Percentiles rank a stretch among this genome's conserved stretches.
phyloP scores from a whole-genome alignment of 2,113 vertebrate species.

The Pollachius pollachius region DNA sequence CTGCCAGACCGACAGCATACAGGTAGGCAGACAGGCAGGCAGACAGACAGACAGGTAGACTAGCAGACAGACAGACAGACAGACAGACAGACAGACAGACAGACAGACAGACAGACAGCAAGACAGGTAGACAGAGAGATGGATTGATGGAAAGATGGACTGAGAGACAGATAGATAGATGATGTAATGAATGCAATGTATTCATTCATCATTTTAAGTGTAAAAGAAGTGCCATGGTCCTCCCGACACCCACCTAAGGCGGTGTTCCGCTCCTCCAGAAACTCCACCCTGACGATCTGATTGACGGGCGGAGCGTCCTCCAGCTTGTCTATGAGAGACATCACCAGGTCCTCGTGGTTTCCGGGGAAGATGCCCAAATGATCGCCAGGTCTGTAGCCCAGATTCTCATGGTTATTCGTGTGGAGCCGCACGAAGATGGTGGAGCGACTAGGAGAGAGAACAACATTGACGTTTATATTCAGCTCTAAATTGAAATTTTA shows the following conservation, averaged over 20 bases:
- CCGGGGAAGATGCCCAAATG: constrained; percentile 93
- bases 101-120: no score
- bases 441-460: constrained; percentile 76
- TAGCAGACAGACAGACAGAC: no score
- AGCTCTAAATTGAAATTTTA: not conserved
- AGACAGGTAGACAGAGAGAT: no score
- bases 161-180: no score
- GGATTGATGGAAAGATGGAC: no score
- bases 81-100: no score
- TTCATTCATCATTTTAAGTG: no score
- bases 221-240: no score
- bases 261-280: constrained; percentile 91
- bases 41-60: no score
- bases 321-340: constrained; percentile 85
- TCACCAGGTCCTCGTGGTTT: constrained; percentile 92
- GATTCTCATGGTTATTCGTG: constrained; percentile 83
- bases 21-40: no score
- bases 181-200: no score
- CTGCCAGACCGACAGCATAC: no score
- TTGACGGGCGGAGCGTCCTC: constrained; percentile 90
- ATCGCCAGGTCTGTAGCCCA: constrained; percentile 91
- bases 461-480: not conserved
- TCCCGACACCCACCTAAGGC: constrained; percentile 80
- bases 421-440: constrained; percentile 93
- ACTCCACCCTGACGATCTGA: constrained; percentile 93